Evolutionary conservation across 2,888 invertebrate species (phyloP).

Genomic region (Gnatocerus cornutus): DNA sequence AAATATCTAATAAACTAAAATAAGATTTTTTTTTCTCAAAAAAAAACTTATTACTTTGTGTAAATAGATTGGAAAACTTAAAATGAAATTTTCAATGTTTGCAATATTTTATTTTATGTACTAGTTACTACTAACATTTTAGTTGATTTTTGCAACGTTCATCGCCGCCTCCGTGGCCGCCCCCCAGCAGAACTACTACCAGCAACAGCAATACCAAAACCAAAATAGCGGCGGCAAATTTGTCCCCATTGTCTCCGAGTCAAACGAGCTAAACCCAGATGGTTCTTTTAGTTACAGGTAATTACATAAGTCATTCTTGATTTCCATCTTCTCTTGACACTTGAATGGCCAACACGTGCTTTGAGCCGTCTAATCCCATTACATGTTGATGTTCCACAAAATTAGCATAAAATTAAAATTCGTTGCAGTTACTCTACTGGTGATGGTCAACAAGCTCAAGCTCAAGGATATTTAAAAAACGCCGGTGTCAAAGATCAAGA

Average conservation of each 20-base stretch:
- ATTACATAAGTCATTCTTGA: conserved; percentile 10
- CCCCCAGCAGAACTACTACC: conserved; percentile 60
- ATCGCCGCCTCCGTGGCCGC: conserved; percentile 59
- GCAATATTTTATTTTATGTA: too few species aligned
- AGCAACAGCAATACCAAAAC: conserved; percentile 54
- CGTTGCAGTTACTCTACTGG: conserved; percentile 80
- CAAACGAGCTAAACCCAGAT: conserved; percentile 75
- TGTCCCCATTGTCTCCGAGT: conserved; percentile 74
- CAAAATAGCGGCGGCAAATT: conserved; percentile 58
- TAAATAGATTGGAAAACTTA: too few species aligned
- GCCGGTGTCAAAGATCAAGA: conserved; percentile 79
- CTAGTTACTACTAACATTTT: conserved; percentile 1
- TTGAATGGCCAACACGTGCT: conserved; percentile 5
- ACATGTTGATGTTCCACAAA: conserved; percentile 17
- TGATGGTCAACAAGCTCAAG: conserved; percentile 86
- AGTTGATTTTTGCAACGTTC: conserved; percentile 56
- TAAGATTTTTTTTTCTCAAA: too few species aligned
- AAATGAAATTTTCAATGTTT: too few species aligned
- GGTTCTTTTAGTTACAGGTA: conserved; percentile 76
- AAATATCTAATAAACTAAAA: too few species aligned
- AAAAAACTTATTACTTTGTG: too few species aligned
- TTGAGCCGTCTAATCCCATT: conserved; percentile 3
- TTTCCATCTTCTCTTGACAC: conserved; percentile 1
- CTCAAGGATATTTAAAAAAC: conserved; percentile 84
- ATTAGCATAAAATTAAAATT: conserved; percentile 31